Evolutionary conservation across 2,113 vertebrate genomes (phyloP).

Genomic region (Hassar affinis): DNA sequence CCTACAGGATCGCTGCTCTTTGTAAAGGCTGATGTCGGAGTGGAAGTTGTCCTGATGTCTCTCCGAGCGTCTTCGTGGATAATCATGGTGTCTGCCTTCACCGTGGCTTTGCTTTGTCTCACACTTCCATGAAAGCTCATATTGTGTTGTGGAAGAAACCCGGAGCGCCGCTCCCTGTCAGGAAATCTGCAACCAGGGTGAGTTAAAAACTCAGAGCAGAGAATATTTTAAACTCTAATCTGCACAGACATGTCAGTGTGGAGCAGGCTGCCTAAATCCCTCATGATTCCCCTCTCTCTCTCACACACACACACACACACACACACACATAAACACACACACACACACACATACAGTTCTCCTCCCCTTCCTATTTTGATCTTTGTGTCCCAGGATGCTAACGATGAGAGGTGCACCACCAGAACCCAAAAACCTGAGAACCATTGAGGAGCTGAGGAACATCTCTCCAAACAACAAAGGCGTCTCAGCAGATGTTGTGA

Average conservation of each 20-base stretch:
- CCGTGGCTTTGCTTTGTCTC: slow-evolving; percentile 70
- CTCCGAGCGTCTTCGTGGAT: slow-evolving; percentile 54
- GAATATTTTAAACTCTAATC: slow-evolving; percentile 76
- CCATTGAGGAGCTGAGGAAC: slow-evolving; percentile 39
- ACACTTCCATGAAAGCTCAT: slow-evolving; percentile 74
- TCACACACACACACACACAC: slow-evolving; percentile 24
- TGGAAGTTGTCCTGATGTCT: slow-evolving; percentile 68
- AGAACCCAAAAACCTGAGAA: slow-evolving; percentile 47
- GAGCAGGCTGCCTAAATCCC: slow-evolving; percentile 63
- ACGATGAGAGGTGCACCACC: slow-evolving; percentile 55
- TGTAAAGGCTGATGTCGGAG: slow-evolving; percentile 60
- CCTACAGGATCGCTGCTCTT: not conserved
- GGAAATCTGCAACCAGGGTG: slow-evolving; percentile 74
- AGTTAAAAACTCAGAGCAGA: slow-evolving; percentile 65
- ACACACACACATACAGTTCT: not conserved
- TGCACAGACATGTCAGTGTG: slow-evolving; percentile 63
- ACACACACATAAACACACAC: slow-evolving; percentile 7
- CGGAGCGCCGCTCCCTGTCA: slow-evolving; percentile 75
- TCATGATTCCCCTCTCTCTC: slow-evolving; percentile 48
- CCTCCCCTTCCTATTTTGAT: slow-evolving; percentile 29
- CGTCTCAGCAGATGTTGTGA: slow-evolving; percentile 73
- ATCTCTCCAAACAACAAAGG: slow-evolving; percentile 69
- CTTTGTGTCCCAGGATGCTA: slow-evolving; percentile 63
- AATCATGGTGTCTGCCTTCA: slow-evolving; percentile 67
- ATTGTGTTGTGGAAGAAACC: slow-evolving; percentile 70